Percentiles rank a stretch among this genome's conserved stretches.
Evolutionary conservation across 2,888 invertebrate species (phyloP).

Genomic region (Athalia rosae): DNA sequence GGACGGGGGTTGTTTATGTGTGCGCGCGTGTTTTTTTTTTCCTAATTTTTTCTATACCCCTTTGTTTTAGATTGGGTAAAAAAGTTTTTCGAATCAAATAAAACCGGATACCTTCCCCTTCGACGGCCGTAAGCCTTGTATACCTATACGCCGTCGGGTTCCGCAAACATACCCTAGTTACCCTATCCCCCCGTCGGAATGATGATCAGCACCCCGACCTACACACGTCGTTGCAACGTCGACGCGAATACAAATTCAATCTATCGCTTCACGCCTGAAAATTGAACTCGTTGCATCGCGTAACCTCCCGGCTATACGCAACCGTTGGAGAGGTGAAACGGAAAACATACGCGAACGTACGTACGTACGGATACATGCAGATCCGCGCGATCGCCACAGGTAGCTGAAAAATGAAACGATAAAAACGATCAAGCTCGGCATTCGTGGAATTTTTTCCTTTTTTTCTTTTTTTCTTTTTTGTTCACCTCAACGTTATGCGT

Average conservation of each 20-base stretch:
- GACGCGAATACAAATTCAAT: slow-evolving; percentile 67
- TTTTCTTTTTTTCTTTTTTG: neutral
- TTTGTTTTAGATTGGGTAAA: neutral
- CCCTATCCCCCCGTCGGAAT: slow-evolving; percentile 62
- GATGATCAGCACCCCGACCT: slow-evolving; percentile 54
- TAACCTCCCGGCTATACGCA: no score
- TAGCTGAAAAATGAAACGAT: neutral
- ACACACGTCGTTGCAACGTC: neutral
- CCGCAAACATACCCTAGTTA: slow-evolving; percentile 67
- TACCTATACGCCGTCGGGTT: slow-evolving; percentile 56
- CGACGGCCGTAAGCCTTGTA: no score
- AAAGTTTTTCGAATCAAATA: slow-evolving; percentile 6
- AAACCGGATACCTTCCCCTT: slow-evolving; percentile 8
- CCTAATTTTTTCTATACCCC: no score
- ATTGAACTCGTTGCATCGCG: slow-evolving; percentile 56
- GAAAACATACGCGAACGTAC: no score
- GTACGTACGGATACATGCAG: no score
- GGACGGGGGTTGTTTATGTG: no score
- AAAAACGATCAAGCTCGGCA: neutral
- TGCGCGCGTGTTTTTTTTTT: no score
- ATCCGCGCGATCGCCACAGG: no score
- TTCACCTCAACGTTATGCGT: neutral
- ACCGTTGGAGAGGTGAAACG: neutral
- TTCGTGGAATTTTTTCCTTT: neutral
- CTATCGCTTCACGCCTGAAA: slow-evolving; percentile 66